phyloP scores from a whole-genome alignment of 2,797 vertebrate genomes.

The Coluber constrictor region DNA sequence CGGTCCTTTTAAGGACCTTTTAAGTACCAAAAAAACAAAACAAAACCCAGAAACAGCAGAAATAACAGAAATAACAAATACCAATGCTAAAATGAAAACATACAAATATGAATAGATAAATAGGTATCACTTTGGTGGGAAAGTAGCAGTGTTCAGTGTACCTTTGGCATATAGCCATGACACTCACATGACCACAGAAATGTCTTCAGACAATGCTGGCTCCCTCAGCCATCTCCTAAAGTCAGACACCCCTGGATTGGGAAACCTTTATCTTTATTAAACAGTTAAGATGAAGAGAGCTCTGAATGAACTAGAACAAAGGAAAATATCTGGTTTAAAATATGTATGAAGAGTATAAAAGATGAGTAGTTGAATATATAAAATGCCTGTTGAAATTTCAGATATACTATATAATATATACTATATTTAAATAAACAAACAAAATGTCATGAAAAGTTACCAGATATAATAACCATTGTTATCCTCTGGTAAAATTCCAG shows the following conservation, averaged over 20 bases:
- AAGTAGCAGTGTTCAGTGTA: too few relatives aligned
- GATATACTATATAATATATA: fast-evolving
- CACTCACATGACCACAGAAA: too few relatives aligned
- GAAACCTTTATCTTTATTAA: background rate
- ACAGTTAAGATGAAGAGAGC: background rate
- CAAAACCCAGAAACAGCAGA: too few relatives aligned
- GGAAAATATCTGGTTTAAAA: background rate
- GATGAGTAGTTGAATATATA: background rate
- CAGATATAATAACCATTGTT: background rate
- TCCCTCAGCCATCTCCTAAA: background rate
- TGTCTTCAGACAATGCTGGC: too few relatives aligned
- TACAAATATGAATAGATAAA: too few relatives aligned
- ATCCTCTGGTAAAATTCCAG: background rate
- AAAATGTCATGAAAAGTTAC: background rate
- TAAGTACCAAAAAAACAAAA: too few relatives aligned
- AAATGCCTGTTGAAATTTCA: background rate
- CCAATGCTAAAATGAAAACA: too few relatives aligned
- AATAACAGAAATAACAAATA: too few relatives aligned
- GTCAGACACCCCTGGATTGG: background rate
- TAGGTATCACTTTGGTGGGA: too few relatives aligned
- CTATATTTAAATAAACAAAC: background rate
- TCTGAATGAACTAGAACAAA: background rate
- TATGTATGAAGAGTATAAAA: background rate
- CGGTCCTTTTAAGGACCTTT: too few relatives aligned
- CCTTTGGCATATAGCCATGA: too few relatives aligned